These are phyloP conservation scores for Copidosoma aretas DNA, from an alignment of 2,888 invertebrate genomes.

Conservation along the genomic window DNA sequence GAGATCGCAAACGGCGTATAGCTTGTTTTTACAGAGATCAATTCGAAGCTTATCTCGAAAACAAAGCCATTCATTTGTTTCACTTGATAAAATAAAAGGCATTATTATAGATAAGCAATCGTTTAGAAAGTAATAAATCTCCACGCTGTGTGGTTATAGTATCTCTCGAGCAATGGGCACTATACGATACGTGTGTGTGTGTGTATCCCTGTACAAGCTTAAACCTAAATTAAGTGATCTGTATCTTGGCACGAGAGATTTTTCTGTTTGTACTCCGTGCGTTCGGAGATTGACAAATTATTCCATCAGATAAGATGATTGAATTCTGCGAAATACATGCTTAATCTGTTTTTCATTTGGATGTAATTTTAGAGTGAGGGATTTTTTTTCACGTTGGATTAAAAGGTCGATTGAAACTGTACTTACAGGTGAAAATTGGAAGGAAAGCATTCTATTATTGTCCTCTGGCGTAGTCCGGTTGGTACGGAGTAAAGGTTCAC, in stretches of 20 bases:
- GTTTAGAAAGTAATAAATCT: conserved; percentile 29
- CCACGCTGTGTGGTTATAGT: background rate
- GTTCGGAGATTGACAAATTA: background rate
- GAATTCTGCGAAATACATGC: background rate
- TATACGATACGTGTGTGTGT: too few species aligned
- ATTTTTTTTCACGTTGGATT: too few species aligned
- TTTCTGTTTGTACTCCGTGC: too few species aligned
- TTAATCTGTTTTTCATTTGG: too few species aligned
- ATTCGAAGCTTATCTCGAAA: background rate
- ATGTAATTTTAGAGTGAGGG: too few species aligned
- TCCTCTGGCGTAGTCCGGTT: too few species aligned
- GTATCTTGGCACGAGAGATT: conserved; percentile 3
- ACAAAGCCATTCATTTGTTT: conserved; percentile 1
- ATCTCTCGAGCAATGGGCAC: too few species aligned
- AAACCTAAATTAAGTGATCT: background rate
- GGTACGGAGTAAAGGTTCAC: too few species aligned
- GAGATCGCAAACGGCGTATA: background rate
- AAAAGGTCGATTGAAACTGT: too few species aligned
- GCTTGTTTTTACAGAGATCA: background rate
- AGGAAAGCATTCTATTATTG: too few species aligned
- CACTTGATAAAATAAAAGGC: conserved; percentile 8
- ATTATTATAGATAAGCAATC: conserved; percentile 24
- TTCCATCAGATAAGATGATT: background rate
- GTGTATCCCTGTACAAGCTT: background rate
- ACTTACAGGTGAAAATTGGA: too few species aligned